phyloP scores from a whole-genome alignment of 2,888 invertebrate genomes.

The Drosophila pegasa region DNA sequence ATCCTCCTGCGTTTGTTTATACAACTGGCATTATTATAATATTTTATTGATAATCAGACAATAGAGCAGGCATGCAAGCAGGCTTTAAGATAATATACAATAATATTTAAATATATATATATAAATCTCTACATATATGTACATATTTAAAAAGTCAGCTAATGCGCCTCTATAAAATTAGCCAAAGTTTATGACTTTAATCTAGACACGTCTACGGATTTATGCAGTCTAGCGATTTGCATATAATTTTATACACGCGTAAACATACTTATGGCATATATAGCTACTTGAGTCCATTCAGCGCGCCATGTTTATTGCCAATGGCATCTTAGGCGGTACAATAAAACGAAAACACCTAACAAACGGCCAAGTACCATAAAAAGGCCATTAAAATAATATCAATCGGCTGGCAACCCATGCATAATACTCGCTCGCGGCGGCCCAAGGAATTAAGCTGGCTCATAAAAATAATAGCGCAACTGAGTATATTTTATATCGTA shows the following conservation, averaged over 20 bases:
- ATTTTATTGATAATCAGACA: conserved; percentile 49
- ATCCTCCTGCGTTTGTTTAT: conserved; percentile 22
- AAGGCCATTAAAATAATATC: neutral
- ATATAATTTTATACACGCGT: neutral
- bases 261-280: neutral
- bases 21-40: conserved; percentile 37
- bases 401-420: neutral
- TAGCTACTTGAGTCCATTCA: conserved; percentile 1
- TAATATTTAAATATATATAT: neutral
- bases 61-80: conserved; percentile 3
- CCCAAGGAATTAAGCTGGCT: neutral
- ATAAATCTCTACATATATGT: neutral
- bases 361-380: conserved; percentile 6
- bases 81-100: neutral
- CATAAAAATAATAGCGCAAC: neutral
- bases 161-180: neutral
- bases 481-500: neutral
- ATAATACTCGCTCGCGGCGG: neutral
- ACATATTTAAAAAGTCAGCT: conserved; percentile 3
- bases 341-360: conserved; percentile 6
- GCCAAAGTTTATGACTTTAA: neutral
- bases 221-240: neutral
- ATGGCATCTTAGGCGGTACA: conserved; percentile 3
- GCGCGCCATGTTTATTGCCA: conserved; percentile 6
- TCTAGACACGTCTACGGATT: neutral